Percentiles rank a stretch among this genome's conserved stretches.
These are phyloP conservation scores for Tautogolabrus adspersus DNA, from an alignment of 2,113 vertebrate genomes.

Conservation along the genomic window DNA sequence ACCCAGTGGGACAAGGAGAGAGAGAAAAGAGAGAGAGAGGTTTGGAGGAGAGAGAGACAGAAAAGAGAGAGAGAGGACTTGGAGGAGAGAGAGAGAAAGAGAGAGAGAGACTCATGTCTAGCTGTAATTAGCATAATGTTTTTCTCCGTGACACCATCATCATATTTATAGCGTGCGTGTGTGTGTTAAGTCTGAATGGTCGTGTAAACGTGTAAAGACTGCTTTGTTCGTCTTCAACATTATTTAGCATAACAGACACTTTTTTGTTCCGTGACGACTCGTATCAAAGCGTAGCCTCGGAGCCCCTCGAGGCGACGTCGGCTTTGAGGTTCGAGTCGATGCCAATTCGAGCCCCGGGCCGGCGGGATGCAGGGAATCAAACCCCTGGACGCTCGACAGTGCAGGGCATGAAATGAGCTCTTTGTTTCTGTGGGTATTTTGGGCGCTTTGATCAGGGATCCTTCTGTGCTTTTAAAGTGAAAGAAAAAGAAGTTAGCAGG, in stretches of 20 bases:
- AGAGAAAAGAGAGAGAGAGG: too few species aligned
- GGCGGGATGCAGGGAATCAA: conserved; percentile 12
- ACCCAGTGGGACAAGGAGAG: too few species aligned
- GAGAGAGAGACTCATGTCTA: conserved; percentile 30
- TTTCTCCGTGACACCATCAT: conserved; percentile 54
- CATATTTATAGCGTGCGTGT: conserved; percentile 56
- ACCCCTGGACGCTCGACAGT: conserved; percentile 21
- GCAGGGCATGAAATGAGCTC: conserved; percentile 35
- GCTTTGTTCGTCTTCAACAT: conserved; percentile 43
- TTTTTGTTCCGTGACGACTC: conserved; percentile 34
- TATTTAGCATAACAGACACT: conserved; percentile 46
- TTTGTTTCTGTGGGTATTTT: conserved; percentile 49
- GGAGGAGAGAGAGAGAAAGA: conserved; percentile 33
- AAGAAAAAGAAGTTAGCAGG: too few species aligned
- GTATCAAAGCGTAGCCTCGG: conserved; percentile 52
- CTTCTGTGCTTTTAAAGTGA: too few species aligned
- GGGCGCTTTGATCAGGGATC: conserved; percentile 47
- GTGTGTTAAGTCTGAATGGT: conserved; percentile 51
- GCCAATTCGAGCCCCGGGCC: conserved; percentile 44
- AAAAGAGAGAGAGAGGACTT: conserved; percentile 15
- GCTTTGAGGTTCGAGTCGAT: conserved; percentile 57
- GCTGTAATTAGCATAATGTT: conserved; percentile 63
- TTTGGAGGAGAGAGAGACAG: conserved; percentile 18
- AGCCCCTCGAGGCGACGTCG: conserved; percentile 24
- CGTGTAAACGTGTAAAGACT: conserved; percentile 55